Evolutionary conservation across 2,888 invertebrate genomes (phyloP).

Genomic region (Malacosoma neustria): DNA sequence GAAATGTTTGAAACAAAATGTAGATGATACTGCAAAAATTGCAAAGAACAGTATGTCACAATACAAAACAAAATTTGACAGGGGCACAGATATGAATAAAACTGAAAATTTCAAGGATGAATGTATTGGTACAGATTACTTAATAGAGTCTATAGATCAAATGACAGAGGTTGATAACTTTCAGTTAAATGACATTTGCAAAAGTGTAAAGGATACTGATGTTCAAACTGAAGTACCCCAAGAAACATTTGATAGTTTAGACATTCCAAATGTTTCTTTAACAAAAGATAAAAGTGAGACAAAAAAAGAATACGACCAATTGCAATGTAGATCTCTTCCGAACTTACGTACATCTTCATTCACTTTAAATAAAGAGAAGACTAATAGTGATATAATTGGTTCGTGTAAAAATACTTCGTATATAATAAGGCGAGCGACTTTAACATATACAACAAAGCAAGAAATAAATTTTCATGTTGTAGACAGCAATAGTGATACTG

Average conservation of each 20-base stretch:
- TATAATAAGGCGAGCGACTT: slow-evolving; percentile 48
- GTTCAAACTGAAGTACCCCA: slow-evolving; percentile 28
- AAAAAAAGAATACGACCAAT: slow-evolving; percentile 30
- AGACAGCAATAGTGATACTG: slow-evolving; percentile 30
- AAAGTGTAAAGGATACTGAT: slow-evolving; percentile 20
- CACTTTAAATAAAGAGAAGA: slow-evolving; percentile 21
- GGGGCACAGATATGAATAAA: slow-evolving; percentile 22
- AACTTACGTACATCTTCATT: slow-evolving; percentile 31
- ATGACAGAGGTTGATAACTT: slow-evolving; percentile 30
- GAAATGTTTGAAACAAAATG: slow-evolving; percentile 17
- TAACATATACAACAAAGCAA: slow-evolving; percentile 56
- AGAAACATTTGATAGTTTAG: slow-evolving; percentile 46
- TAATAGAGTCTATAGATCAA: slow-evolving; percentile 23
- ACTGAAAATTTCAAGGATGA: slow-evolving; percentile 23
- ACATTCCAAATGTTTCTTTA: slow-evolving; percentile 59
- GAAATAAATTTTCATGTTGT: slow-evolving; percentile 57
- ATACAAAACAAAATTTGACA: slow-evolving; percentile 14
- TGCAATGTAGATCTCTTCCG: slow-evolving; percentile 33
- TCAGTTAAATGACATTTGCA: slow-evolving; percentile 21
- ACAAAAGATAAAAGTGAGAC: slow-evolving; percentile 40
- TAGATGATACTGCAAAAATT: slow-evolving; percentile 7
- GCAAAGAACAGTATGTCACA: background rate
- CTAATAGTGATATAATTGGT: slow-evolving; percentile 22
- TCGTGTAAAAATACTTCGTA: slow-evolving; percentile 38
- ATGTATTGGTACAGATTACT: slow-evolving; percentile 29